These are phyloP conservation scores for Holothuria glaberrima DNA, from an alignment of 35 echinoderm and acorn worm species.

Conservation along the genomic window DNA sequence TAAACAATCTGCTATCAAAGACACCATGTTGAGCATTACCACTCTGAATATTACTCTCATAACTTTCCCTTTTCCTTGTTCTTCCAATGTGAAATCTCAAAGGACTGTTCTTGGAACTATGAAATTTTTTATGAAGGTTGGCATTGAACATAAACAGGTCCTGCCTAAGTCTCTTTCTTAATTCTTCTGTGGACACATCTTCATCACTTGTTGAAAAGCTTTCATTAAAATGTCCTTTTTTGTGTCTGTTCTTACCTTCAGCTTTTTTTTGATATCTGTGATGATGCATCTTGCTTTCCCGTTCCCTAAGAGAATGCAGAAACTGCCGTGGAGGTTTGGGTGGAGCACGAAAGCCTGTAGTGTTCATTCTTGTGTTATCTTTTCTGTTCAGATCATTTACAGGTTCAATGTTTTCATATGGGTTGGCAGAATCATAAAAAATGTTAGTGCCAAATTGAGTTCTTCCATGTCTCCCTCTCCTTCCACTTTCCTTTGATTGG, in stretches of 20 bases:
- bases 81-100: neutral
- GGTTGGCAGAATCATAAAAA: neutral
- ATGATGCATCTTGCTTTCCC: neutral
- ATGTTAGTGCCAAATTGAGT: no score
- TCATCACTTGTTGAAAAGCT: constrained; percentile 39
- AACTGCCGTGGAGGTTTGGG: neutral
- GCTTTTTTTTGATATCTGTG: neutral
- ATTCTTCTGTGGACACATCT: neutral
- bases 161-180: neutral
- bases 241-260: neutral
- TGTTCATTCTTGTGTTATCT: neutral
- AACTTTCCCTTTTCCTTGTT: neutral
- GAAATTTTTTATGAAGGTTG: constrained; percentile 1
- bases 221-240: neutral
- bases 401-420: neutral
- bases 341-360: neutral
- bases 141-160: constrained; percentile 17
- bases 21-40: neutral
- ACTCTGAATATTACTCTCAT: neutral
- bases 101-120: neutral
- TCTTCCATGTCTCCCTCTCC: no score
- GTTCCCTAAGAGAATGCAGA: neutral
- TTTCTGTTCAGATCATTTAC: neutral
- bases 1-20: constrained; percentile 3
- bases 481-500: no score